A percentile compares a stretch with the other conserved stretches of the same genome.
Evolutionary conservation across 2,888 invertebrate genomes (phyloP).

Genomic region (Drosophila sordidapex): DNA sequence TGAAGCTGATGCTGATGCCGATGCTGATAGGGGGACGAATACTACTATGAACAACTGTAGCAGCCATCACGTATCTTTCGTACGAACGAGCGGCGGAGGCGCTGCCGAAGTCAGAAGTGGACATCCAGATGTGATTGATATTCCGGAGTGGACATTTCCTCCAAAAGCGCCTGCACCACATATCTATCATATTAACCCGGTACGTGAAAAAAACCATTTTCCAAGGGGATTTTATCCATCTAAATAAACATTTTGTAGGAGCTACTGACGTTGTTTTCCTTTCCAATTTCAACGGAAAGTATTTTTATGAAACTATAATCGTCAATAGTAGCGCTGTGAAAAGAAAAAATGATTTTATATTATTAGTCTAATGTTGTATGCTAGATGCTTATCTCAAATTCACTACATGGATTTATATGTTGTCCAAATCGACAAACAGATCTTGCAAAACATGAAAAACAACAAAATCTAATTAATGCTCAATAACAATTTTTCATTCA

Average conservation of each 20-base stretch:
- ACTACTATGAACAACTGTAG: slow-evolving; percentile 48
- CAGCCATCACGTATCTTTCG: slow-evolving; percentile 68
- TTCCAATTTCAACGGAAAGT: neutral
- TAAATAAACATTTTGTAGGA: neutral
- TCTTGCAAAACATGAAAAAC: neutral
- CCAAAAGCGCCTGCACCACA: slow-evolving; percentile 92
- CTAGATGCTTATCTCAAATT: neutral
- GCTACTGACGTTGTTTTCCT: neutral
- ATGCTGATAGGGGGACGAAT: slow-evolving; percentile 8
- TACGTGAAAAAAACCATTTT: slow-evolving; percentile 86
- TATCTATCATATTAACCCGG: slow-evolving; percentile 89
- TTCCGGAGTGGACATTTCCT: slow-evolving; percentile 91
- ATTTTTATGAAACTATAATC: neutral
- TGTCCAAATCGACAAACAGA: neutral
- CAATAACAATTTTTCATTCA: neutral
- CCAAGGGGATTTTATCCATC: neutral
- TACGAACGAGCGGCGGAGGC: slow-evolving; percentile 64
- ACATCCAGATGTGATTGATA: slow-evolving; percentile 83
- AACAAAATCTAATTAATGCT: neutral
- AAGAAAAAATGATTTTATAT: neutral
- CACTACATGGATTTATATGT: neutral
- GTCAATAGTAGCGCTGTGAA: neutral
- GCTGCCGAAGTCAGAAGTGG: slow-evolving; percentile 30
- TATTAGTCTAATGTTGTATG: neutral
- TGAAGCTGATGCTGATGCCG: neutral